Base-by-base conservation (phyloP, 2,888 invertebrate species). In the Scelioninae gen. 1 region DNA sequence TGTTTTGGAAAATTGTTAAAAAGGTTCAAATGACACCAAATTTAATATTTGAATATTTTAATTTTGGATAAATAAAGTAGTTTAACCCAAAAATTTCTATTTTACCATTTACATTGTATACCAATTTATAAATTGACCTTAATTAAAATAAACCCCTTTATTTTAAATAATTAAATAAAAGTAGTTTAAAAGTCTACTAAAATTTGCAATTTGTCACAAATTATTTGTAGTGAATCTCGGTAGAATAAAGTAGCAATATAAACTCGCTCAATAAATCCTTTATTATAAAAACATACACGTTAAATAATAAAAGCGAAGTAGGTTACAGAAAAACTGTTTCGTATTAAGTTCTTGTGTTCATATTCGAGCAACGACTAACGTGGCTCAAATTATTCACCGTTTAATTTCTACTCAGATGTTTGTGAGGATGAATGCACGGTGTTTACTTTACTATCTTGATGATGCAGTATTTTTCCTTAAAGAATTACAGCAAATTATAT, bases 371-470 rank as follows among this genome's bases (percentile, higher is more conserved):
- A 38, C 9, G 10, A 38, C 38, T 34, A 13, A 5, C 32, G 5
- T 9, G 7, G 9, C 13, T 34, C 34, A 15, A 56, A 56, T 56
- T 13, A 38, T 56, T 31, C 32, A 34, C 38, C 0, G 9, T 56
- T 38, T 56, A 56, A 56, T 56, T 56, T 56, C 38, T 34, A 56
- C 9, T 34, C 10, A 56, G 56, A 38, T 15, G 38, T 56, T 38
- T 56, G 38, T 16, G 10, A 56, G 16, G 5, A 56, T 53, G 13
- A 56, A 34, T 56, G 38, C 38, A 10, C 56, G 13, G 6, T 34
- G 38, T 56, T 56, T 56, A 15, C 34, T 34, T 2, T 2, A 9
- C 31, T 32, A 32, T 53, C 53, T 53, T n/a, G 32, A 53, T 13
- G 53, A 32, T 32, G 6, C 53, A 53, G 11, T 10, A 51, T 51